Evolutionary conservation across 2,797 vertebrate genomes (phyloP), one percentile per base, ranked within the genome.

Genomic region (Characodon lateralis): DNA sequence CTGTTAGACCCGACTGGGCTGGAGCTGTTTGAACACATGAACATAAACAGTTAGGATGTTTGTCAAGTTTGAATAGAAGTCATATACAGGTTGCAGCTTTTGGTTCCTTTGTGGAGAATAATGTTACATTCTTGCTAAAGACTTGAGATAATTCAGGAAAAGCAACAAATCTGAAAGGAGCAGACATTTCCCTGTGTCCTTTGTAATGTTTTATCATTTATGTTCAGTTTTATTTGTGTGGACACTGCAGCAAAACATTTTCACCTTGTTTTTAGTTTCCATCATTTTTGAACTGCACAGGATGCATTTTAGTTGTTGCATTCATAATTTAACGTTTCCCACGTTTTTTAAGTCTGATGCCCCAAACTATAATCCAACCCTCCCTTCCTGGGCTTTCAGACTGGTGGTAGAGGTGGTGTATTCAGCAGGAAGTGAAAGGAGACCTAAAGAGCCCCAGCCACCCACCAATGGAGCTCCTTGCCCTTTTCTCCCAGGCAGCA

Each of bases 401-500:
- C 74, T 58, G 74, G 35, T 85, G 82, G 35, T 76, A 22, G 51
- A 80, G 79, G 59, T 61, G 81, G 73, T 58, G 78, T 72, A 75
- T 83, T 76, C 72, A 81, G 74, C 89, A 94, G 93, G 92, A 95
- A 94, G 91, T 91, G 86, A 92, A 92, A 91, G 84, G 83, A 91
- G 84, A 89, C 87, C 89, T 87, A 74, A 87, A 46, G 83, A 77
- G 80, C 78, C 78, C 24, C 83, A 87, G 82, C 90, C 93, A 91
- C 82, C 86, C 81, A 39, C 79, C 81, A 73, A 58, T 80, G 66
- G 81, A 77, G 83, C 82, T 71, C 73, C 76, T 80, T 59, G 55
- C 83, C 74, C 79, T 35, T 65, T 85, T 86, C 89, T 88, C 89
- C 88, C 84, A 86, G 83, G 85, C 77, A 85, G 85, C 89, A 79